Evolutionary conservation across 1,140 invertebrate species (phyloP), one percentile per base, ranked within the genome.

Genomic region (Helicoverpa zea): DNA sequence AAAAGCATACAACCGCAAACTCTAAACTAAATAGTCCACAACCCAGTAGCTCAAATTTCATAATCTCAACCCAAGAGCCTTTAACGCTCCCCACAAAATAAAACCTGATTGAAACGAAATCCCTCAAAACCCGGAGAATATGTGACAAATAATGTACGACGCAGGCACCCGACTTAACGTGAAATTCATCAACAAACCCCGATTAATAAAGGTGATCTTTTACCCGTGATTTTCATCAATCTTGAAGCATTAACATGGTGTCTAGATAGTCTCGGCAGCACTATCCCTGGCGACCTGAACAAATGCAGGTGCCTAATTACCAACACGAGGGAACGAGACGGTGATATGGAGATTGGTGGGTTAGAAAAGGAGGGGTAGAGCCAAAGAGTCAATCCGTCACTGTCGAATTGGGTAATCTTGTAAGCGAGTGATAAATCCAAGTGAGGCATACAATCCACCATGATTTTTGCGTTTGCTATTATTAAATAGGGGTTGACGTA

Each of bases 231-330:
- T 82, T 88, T 86, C 87, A 92, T 91, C 88, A 91, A 92, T 92
- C 91, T 92, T 90, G 82, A 11, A 77, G 90, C 87, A 92, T 92
- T 92, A 92, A 83, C 87, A 85, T 81, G 54, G 79, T 80, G 88
- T 87, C 89, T 88, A 91, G 91, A 91, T 92, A 90, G 88, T 90
- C 90, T 84, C 70, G 82, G 66, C 84, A 56, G 83, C 83, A 84
- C 83, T 90, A 90, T 90, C 88, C 85, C 84, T 79, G 81, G 85
- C 88, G 88, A 88, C 87, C 89, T 90, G 87, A 90, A 90, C 89
- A 89, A 92, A 91, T 92, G 91, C 91, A 92, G 90, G 91, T 92
- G 87, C 76, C 89, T 92, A 91, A 91, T 92, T 91, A 92, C 89
- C 84, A 59, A 64, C 81, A 51, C 14, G 89, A 56, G 75, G 18